phyloP scores from a whole-genome alignment of 2,888 invertebrate genomes.

The Timema cristinae region DNA sequence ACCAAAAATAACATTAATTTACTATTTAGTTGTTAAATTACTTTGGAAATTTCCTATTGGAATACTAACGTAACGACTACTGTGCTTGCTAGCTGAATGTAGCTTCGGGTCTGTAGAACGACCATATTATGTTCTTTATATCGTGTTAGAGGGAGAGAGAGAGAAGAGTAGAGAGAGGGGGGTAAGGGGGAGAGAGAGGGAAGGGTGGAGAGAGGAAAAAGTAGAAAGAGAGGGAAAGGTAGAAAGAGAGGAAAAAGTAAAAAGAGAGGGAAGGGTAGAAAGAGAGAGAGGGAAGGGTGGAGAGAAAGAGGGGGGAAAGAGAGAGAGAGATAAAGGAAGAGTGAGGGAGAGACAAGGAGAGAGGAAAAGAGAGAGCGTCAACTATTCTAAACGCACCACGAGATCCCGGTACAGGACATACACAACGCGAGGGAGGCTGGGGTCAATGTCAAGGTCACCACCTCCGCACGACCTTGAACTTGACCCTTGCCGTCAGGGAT shows the following conservation, averaged over 20 bases:
- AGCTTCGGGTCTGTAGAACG: too few relatives aligned
- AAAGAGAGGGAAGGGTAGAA: background rate
- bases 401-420: too few relatives aligned
- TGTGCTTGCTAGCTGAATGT: too few relatives aligned
- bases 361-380: background rate
- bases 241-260: background rate
- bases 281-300: background rate
- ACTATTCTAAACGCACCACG: background rate
- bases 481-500: background rate
- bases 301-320: background rate
- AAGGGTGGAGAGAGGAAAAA: background rate
- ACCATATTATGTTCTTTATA: too few relatives aligned
- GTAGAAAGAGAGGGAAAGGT: too few relatives aligned
- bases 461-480: background rate
- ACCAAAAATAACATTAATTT: too few relatives aligned
- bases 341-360: background rate
- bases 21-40: too few relatives aligned
- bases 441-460: slow-evolving; percentile 12
- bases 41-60: too few relatives aligned
- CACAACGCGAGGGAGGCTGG: background rate
- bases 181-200: too few relatives aligned
- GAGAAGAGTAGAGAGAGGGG: too few relatives aligned
- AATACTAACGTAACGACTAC: too few relatives aligned
- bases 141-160: too few relatives aligned
- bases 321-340: background rate